Evolutionary conservation across 1,140 invertebrate species (phyloP).

Genomic region (Calycopis cecrops): DNA sequence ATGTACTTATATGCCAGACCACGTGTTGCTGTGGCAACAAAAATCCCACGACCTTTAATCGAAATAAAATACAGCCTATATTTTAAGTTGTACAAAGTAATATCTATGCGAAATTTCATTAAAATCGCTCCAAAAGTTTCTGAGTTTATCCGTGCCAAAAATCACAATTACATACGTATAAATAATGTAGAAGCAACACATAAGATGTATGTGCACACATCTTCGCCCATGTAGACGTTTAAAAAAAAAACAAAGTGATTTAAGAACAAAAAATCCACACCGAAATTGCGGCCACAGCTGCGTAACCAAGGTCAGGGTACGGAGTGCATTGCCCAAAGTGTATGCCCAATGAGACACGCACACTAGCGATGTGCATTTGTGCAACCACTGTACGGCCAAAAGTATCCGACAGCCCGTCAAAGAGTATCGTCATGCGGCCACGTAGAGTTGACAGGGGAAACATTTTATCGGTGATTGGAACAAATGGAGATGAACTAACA

Average conservation of each 20-base stretch:
- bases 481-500: no score
- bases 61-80: no score
- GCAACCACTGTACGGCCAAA: conserved; percentile 37
- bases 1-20: no score
- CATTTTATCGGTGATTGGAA: not conserved
- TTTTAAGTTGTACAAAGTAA: no score
- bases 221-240: not conserved
- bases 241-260: not conserved
- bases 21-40: no score
- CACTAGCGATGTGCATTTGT: conserved; percentile 39
- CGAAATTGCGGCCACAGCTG: conserved; percentile 40
- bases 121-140: no score
- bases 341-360: conserved; percentile 42
- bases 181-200: no score
- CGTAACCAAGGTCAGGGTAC: conserved; percentile 52
- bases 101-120: no score
- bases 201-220: no score
- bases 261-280: conserved; percentile 1
- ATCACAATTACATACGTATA: no score
- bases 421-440: conserved; percentile 25
- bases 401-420: conserved; percentile 49
- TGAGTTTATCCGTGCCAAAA: no score
- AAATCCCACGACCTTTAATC: no score
- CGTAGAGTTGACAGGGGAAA: conserved; percentile 7
- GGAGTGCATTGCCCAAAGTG: conserved; percentile 64